These are phyloP conservation scores for Kradibia gibbosae DNA, from an alignment of 1,140 invertebrate genomes.

Conservation along the genomic window DNA sequence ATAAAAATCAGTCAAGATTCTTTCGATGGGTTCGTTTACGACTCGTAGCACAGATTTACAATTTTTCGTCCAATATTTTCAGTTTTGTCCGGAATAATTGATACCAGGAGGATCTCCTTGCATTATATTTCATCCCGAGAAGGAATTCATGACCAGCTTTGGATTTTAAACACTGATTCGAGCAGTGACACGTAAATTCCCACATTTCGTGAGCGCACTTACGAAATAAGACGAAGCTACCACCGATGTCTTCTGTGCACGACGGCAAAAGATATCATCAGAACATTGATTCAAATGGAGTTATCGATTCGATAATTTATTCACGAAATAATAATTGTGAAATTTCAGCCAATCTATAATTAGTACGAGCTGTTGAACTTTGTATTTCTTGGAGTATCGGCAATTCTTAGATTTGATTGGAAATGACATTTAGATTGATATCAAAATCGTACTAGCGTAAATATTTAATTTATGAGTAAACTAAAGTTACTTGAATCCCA, in stretches of 20 bases:
- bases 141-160: background rate
- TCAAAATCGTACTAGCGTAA: background rate
- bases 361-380: background rate
- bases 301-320: no score
- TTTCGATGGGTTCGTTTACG: no score
- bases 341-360: background rate
- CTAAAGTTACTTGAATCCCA: background rate
- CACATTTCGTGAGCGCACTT: background rate
- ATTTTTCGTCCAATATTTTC: no score
- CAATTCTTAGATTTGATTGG: background rate
- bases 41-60: no score
- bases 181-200: background rate
- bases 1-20: no score
- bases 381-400: background rate
- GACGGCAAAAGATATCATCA: no score
- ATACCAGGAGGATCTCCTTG: no score
- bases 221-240: background rate
- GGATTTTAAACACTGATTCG: background rate
- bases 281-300: no score
- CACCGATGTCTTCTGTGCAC: no score
- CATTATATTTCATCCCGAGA: background rate
- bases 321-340: no score
- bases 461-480: background rate
- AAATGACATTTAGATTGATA: background rate
- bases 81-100: no score